Evolutionary conservation across 2,797 vertebrate species (phyloP).

Genomic region (Orestias chungarensis): DNA sequence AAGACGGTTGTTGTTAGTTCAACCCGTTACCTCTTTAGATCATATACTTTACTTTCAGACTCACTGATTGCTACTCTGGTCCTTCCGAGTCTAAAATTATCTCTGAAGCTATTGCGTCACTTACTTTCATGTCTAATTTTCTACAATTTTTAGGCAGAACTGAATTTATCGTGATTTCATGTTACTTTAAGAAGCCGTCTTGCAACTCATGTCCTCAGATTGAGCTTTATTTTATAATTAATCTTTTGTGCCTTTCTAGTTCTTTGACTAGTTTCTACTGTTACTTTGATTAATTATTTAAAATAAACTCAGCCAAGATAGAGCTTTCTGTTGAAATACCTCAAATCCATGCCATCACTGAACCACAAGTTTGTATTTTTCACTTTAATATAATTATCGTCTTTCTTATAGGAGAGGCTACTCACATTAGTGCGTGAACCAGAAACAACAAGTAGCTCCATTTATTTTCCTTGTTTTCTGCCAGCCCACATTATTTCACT

Average conservation of each 20-base stretch:
- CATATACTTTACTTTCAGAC: background rate
- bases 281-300: background rate
- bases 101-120: background rate
- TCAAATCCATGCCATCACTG: background rate
- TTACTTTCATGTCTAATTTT: conserved; percentile 1
- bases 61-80: background rate
- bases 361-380: background rate
- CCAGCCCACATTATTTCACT: conserved; percentile 41
- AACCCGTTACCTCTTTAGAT: background rate
- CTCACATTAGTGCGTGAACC: conserved; percentile 42
- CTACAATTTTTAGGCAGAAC: background rate
- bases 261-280: background rate
- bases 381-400: background rate
- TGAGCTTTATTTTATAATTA: background rate
- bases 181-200: background rate
- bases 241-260: background rate
- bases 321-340: background rate
- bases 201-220: background rate
- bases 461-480: conserved; percentile 26
- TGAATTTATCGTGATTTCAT: background rate
- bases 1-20: background rate
- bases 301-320: background rate
- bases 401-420: conserved; percentile 2
- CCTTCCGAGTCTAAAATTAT: background rate
- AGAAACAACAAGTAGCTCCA: conserved; percentile 45